Conservation (phyloP, 1,140 invertebrate genomes). For the Atta cephalotes region DNA sequence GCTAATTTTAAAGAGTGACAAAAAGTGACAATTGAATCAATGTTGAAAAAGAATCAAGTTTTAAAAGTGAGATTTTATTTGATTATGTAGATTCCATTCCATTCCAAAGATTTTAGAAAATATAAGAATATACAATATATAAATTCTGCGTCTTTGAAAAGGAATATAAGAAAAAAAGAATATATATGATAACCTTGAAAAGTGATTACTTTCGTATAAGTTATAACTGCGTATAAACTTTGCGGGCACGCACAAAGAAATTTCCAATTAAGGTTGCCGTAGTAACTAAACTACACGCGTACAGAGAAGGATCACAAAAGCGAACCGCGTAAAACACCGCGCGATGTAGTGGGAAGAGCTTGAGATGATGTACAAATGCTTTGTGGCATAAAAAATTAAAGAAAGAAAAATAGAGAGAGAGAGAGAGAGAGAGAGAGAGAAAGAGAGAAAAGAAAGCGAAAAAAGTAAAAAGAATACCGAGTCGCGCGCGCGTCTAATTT, state of each 20-base stretch:
- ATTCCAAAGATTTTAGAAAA: too few species aligned
- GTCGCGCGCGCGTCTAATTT: conserved; percentile 75
- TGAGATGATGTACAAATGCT: conserved; percentile 55
- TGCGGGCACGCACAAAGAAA: conserved; percentile 37
- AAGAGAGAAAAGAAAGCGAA: background rate
- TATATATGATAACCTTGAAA: conserved; percentile 18
- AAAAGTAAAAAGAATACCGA: conserved; percentile 21
- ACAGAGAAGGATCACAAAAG: conserved; percentile 33
- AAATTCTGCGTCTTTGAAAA: background rate
- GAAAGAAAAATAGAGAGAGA: background rate
- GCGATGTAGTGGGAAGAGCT: conserved; percentile 2
- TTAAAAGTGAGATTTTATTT: too few species aligned
- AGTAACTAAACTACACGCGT: conserved; percentile 32
- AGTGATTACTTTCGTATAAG: conserved; percentile 26
- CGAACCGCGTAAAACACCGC: conserved; percentile 40
- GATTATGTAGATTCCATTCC: too few species aligned
- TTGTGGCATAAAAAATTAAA: conserved; percentile 31
- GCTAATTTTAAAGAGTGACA: too few species aligned
- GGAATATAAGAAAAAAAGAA: background rate
- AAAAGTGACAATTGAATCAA: too few species aligned
- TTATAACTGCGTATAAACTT: conserved; percentile 19
- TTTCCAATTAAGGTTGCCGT: conserved; percentile 60
- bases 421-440: background rate
- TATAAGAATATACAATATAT: background rate
- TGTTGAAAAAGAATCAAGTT: too few species aligned